Base-by-base conservation (phyloP, 2,797 vertebrate genomes). In the Danio choprae region DNA sequence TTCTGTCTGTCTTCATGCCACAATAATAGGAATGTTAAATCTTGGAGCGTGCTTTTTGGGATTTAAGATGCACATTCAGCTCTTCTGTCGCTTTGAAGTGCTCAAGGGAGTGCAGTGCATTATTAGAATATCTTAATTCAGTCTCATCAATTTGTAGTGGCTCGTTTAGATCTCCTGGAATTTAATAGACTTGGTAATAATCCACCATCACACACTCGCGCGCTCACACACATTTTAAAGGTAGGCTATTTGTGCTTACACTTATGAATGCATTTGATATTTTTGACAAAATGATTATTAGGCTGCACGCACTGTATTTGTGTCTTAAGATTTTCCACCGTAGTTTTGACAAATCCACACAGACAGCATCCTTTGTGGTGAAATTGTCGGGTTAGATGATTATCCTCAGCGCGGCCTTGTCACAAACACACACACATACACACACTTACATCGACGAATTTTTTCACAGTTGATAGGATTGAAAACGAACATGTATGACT, bases 151-250 rank as follows among this genome's bases (percentile, higher is more conserved):
- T 68, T 75, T 74, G 55, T 60, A 75, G 46, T 43, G 72, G 59
- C n/a, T 74, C 16, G 60, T 75, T 81, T 69, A 51, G 71, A 74
- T 38, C 51, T 67, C 36, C 13, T 56, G 44, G 74, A 70, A 62
- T 76, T 70, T 13, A 51, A 60, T 70, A 59, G 64, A 70, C 44
- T 59, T 69, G 22, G 7, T 60, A 62, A 65, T 63, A 65, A 65
- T 59, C 16, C 40, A 36, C 20, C n/a, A 38, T 48, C 8, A 40
- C 58, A 46, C 58, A 53, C 38, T 10, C 5, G 20, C 38, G 15
- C 40, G 10, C 44, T n/a, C 20, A 64, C 58, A 77, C 63, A 51
- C 9, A 38, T 69, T 77, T 67, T 68, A 77, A 59, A 69, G 55
- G 6, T n/a, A 41, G 36, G 8, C 43, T 11, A 50, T 62, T 53